These are phyloP conservation scores for Capitulum mitella DNA, from an alignment of 2,888 invertebrate genomes.

Conservation along the genomic window DNA sequence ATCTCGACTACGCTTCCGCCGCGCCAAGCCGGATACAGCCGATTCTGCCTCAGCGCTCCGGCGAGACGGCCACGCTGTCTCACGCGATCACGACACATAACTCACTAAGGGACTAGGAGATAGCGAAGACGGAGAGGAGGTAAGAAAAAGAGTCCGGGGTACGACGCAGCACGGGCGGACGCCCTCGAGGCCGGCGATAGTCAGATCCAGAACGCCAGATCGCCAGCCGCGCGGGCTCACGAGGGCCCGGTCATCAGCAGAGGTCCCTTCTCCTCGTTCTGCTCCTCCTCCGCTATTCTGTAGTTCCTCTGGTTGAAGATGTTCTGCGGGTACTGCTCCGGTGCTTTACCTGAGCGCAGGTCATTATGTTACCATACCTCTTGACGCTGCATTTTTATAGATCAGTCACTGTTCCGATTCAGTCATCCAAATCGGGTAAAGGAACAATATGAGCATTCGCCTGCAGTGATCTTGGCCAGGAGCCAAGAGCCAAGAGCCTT, in stretches of 20 bases:
- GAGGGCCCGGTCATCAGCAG: not conserved
- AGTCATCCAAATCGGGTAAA: not conserved
- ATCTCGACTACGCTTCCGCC: too few relatives aligned
- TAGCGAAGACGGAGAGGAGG: too few relatives aligned
- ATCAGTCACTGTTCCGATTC: not conserved
- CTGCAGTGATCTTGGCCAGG: not conserved
- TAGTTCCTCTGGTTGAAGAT: conserved; percentile 1
- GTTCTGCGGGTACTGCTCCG: not conserved
- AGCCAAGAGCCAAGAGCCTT: not conserved
- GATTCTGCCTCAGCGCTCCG: too few relatives aligned
- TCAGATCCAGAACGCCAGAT: not conserved
- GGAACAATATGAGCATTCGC: not conserved
- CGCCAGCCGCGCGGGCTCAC: not conserved
- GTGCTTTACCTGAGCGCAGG: not conserved
- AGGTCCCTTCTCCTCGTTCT: not conserved
- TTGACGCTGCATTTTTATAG: not conserved
- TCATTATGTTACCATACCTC: not conserved
- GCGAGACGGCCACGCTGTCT: too few relatives aligned
- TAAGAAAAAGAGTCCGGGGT: too few relatives aligned
- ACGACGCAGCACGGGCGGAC: not conserved
- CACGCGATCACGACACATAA: too few relatives aligned
- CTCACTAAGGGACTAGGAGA: too few relatives aligned
- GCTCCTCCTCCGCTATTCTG: not conserved
- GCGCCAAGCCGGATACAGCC: too few relatives aligned
- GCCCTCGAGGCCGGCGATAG: not conserved